Percentiles rank a stretch among this genome's conserved stretches.
Evolutionary conservation across 2,888 invertebrate genomes (phyloP).

Genomic region (Pseudococcus viburni): DNA sequence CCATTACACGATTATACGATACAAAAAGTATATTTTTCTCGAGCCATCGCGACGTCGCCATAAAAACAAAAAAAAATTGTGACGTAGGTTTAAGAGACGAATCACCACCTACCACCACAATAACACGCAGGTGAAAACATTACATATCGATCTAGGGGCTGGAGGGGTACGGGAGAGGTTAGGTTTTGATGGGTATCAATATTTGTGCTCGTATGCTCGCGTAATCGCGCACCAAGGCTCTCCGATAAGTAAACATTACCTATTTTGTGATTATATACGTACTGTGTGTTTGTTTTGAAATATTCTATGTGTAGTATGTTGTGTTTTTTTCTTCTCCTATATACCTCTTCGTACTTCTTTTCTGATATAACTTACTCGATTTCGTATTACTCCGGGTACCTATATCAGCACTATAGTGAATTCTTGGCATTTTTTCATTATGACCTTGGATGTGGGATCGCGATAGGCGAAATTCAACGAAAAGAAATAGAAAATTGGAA

Average conservation of each 20-base stretch:
- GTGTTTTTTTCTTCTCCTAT: not conserved
- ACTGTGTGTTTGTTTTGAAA: conserved; percentile 3
- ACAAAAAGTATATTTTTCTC: not conserved
- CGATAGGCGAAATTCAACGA: not conserved
- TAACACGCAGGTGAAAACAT: not conserved
- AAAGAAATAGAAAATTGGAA: too few species aligned
- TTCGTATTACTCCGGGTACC: not conserved
- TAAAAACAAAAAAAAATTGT: not conserved
- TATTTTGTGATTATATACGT: conserved; percentile 5
- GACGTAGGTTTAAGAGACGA: not conserved
- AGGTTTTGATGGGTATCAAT: conserved; percentile 9
- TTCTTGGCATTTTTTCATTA: not conserved
- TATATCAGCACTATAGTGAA: not conserved
- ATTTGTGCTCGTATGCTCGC: conserved; percentile 11
- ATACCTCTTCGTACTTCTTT: not conserved
- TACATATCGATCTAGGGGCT: not conserved
- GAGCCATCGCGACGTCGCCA: not conserved
- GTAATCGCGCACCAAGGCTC: conserved; percentile 24
- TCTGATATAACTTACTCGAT: not conserved
- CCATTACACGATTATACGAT: too few species aligned
- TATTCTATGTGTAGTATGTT: not conserved
- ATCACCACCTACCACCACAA: not conserved
- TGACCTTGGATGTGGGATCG: not conserved
- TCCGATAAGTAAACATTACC: conserved; percentile 22
- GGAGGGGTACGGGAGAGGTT: not conserved